A percentile compares a stretch with the other conserved stretches of the same genome.
These are phyloP conservation scores for Semnornis frantzii DNA, from an alignment of 2,113 vertebrate genomes.

Conservation along the genomic window DNA sequence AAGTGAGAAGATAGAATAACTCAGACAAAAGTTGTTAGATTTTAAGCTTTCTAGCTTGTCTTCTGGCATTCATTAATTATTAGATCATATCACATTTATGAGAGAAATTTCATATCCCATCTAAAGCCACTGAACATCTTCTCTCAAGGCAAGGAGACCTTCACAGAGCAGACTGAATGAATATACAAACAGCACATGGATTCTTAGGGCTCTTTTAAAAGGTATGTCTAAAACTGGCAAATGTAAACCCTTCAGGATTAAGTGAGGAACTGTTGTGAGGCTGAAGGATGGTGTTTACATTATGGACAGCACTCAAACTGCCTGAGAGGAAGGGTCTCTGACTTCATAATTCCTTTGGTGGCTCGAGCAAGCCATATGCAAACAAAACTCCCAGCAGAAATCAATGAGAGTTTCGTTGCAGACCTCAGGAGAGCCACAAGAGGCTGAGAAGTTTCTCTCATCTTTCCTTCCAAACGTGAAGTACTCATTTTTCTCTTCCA, in stretches of 20 bases:
- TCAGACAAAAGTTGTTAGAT: constrained; percentile 13
- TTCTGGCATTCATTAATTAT: constrained; percentile 58
- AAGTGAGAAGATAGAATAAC: constrained; percentile 14
- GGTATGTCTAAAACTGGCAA: background rate
- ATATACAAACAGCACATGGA: background rate
- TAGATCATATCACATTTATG: constrained; percentile 43
- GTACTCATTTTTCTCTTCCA: background rate
- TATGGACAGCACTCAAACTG: background rate
- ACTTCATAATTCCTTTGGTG: background rate
- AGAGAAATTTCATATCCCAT: constrained; percentile 40
- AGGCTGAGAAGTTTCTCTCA: background rate
- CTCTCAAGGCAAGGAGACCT: constrained; percentile 36
- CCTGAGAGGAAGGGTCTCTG: background rate
- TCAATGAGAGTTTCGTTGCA: background rate
- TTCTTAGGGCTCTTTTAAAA: background rate
- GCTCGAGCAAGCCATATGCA: background rate
- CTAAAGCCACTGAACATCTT: constrained; percentile 23
- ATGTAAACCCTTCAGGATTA: background rate
- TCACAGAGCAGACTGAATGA: background rate
- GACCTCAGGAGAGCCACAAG: background rate
- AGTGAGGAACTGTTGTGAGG: background rate
- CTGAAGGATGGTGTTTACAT: background rate
- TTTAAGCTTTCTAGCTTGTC: constrained; percentile 40
- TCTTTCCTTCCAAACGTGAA: background rate
- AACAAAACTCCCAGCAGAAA: background rate